phyloP scores from a whole-genome alignment of 1,140 invertebrate genomes.

The Bombus soroeensis region DNA sequence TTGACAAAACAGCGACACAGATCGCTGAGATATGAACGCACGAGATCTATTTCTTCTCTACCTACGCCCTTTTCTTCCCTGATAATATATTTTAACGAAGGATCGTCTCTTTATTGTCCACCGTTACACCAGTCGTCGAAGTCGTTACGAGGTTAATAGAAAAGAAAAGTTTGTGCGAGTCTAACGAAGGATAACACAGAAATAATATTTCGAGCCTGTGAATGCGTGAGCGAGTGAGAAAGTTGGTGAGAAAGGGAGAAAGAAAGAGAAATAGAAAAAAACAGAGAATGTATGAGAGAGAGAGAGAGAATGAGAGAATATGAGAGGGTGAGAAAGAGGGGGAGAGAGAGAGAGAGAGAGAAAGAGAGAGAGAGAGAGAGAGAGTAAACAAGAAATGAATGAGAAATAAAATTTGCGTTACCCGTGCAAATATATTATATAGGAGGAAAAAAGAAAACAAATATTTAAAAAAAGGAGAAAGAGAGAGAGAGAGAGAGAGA shows the following conservation, averaged over 20 bases:
- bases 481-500: neutral
- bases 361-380: neutral
- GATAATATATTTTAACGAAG: conserved; percentile 68
- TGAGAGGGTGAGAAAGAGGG: neutral
- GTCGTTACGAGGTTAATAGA: conserved; percentile 34
- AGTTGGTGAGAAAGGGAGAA: neutral
- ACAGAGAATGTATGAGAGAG: neutral
- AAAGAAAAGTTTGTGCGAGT: neutral
- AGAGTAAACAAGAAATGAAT: neutral
- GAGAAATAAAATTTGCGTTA: conserved; percentile 26
- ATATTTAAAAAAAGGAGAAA: neutral
- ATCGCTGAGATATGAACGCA: conserved; percentile 61
- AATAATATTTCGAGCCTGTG: conserved; percentile 13
- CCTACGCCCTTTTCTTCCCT: conserved; percentile 62
- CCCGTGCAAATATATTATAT: conserved; percentile 8
- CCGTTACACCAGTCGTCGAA: conserved; percentile 66
- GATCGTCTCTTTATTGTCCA: conserved; percentile 67
- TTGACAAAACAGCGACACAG: conserved; percentile 50
- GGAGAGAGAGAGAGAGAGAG: no score
- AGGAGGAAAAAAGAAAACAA: neutral
- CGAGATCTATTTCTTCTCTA: conserved; percentile 70
- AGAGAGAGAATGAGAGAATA: neutral
- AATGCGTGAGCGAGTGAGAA: conserved; percentile 10
- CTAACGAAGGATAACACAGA: conserved; percentile 8
- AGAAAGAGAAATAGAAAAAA: neutral